phyloP scores from a whole-genome alignment of 2,888 invertebrate genomes.

The Netelia fuscicornis region DNA sequence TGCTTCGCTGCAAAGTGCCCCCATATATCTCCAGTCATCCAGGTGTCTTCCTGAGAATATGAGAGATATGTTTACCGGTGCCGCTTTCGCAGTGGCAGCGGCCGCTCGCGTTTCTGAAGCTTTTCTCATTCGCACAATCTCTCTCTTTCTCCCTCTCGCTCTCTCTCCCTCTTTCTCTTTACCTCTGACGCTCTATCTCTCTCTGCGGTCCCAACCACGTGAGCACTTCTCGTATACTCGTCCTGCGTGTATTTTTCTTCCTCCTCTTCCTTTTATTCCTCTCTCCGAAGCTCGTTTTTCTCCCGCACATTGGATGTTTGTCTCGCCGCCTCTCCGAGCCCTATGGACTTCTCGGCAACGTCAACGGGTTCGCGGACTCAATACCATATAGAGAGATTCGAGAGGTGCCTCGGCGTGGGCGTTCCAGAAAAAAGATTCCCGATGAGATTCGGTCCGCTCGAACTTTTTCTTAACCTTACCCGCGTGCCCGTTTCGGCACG shows the following conservation, averaged over 20 bases:
- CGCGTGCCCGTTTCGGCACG: background rate
- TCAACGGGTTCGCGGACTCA: constrained; percentile 47
- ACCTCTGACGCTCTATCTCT: background rate
- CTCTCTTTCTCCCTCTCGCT: background rate
- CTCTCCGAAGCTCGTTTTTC: constrained; percentile 54
- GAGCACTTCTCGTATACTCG: background rate
- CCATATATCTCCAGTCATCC: constrained; percentile 68
- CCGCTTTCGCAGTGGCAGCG: constrained; percentile 38
- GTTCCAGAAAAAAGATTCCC: constrained; percentile 40
- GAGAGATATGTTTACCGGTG: constrained; percentile 68
- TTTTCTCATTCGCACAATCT: constrained; percentile 40
- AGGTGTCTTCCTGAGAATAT: constrained; percentile 70
- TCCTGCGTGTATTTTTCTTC: background rate
- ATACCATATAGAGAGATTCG: constrained; percentile 44
- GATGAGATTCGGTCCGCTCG: constrained; percentile 25
- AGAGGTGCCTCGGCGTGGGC: constrained; percentile 44
- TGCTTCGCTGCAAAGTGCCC: constrained; percentile 65
- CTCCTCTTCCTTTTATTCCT: constrained; percentile 18
- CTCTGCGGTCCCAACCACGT: constrained; percentile 37
- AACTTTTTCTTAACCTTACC: constrained; percentile 17
- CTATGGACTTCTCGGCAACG: constrained; percentile 21
- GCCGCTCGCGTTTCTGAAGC: constrained; percentile 45
- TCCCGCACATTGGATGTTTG: constrained; percentile 69
- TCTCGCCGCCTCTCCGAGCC: constrained; percentile 57
- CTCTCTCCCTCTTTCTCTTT: constrained; percentile 19